Evolutionary conservation across 2,113 vertebrate genomes (phyloP).

Genomic region (Poicephalus gulielmi): DNA sequence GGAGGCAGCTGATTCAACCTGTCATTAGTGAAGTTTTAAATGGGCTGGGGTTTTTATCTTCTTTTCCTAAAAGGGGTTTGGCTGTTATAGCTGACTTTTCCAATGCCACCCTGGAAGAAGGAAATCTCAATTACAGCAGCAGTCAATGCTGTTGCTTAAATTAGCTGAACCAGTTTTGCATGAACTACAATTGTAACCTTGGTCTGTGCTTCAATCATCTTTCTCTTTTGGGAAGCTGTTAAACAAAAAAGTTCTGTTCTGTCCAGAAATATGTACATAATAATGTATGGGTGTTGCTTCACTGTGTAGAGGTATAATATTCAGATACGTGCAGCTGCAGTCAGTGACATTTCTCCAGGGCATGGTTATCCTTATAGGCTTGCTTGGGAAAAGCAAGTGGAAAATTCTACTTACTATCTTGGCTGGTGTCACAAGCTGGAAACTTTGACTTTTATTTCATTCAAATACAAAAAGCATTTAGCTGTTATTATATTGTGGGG

Average conservation of each 20-base stretch:
- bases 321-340: neutral
- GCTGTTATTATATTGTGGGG: neutral
- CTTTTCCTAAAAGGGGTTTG: neutral
- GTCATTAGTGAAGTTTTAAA: constrained; percentile 21
- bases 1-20: constrained; percentile 22
- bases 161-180: neutral
- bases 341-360: neutral
- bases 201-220: neutral
- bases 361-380: neutral
- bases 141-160: neutral
- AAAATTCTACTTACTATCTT: constrained; percentile 44
- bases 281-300: neutral
- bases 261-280: neutral
- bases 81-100: neutral
- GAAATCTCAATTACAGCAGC: neutral
- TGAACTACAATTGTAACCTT: neutral
- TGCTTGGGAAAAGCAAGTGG: neutral
- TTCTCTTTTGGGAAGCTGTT: constrained; percentile 16
- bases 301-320: neutral
- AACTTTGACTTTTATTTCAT: neutral
- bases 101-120: neutral
- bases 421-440: constrained; percentile 30
- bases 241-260: neutral
- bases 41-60: neutral
- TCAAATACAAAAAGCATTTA: constrained; percentile 1